phyloP scores from a whole-genome alignment of 2,888 invertebrate species.

The Chironomus tentans region DNA sequence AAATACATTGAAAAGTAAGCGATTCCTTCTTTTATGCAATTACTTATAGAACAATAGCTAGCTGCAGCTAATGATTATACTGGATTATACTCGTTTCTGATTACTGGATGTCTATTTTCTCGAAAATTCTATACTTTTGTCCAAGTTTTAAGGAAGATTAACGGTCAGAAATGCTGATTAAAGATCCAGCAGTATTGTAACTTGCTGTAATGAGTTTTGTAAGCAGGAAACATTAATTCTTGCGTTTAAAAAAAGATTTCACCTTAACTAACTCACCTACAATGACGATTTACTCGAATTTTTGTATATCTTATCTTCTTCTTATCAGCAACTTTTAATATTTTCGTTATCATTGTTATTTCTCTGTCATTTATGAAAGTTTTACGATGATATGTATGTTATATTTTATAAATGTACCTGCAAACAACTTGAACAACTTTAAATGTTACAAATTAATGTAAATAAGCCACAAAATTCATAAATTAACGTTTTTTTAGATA shows the following conservation, averaged over 20 bases:
- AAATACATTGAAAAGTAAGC: conserved; percentile 21
- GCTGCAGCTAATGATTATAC: no score
- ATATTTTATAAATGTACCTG: background rate
- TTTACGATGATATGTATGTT: background rate
- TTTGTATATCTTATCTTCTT: background rate
- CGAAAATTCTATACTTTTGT: no score
- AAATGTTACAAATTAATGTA: background rate
- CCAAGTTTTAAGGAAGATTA: no score
- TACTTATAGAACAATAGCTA: background rate
- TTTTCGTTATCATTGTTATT: background rate
- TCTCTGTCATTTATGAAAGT: background rate
- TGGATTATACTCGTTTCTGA: no score
- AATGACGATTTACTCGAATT: background rate
- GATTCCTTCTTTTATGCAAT: background rate
- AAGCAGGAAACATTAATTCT: no score
- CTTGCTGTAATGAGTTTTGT: no score
- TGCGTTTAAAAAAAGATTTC: no score
- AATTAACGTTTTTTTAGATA: background rate
- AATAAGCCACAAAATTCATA: background rate
- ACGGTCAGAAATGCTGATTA: no score
- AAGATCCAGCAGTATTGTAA: no score
- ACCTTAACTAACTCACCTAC: no score
- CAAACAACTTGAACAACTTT: background rate
- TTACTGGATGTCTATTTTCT: no score
- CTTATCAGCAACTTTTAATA: background rate